These are phyloP conservation scores for Cyclargus thomasi DNA, from an alignment of 1,140 invertebrate species.

Conservation along the genomic window DNA sequence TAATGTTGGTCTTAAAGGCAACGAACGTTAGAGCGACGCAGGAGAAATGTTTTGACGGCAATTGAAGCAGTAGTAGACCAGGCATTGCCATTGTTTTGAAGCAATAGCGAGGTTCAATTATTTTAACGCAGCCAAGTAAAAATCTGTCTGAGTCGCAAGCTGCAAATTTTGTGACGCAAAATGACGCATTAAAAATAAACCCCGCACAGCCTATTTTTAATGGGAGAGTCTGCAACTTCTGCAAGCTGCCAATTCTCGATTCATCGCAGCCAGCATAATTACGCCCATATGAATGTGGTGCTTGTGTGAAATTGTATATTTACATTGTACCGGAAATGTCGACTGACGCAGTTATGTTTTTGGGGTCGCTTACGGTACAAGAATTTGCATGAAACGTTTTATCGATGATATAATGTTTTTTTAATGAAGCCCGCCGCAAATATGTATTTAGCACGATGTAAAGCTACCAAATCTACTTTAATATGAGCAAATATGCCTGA, in stretches of 20 bases:
- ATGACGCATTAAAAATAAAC: no score
- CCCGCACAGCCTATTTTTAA: background rate
- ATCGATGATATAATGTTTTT: background rate
- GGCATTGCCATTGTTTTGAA: no score
- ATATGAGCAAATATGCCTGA: no score
- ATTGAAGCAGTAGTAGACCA: no score
- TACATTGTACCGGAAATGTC: conserved; percentile 6
- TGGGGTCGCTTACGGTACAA: conserved; percentile 28
- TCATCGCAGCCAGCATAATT: background rate
- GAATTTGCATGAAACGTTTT: conserved; percentile 12
- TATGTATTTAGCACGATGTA: no score
- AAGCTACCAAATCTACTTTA: no score
- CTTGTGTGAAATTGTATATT: conserved; percentile 5
- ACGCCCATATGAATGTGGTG: background rate
- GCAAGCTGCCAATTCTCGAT: background rate
- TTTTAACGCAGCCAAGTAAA: no score
- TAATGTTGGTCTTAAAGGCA: background rate
- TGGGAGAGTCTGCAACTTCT: background rate
- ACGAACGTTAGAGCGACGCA: background rate
- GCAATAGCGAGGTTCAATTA: no score
- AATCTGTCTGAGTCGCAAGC: no score
- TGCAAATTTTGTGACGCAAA: no score
- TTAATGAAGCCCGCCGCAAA: background rate
- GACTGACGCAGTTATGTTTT: conserved; percentile 18
- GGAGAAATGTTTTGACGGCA: no score